Conservation (phyloP, 2,888 invertebrate species). For the Amphipoea lucens region DNA sequence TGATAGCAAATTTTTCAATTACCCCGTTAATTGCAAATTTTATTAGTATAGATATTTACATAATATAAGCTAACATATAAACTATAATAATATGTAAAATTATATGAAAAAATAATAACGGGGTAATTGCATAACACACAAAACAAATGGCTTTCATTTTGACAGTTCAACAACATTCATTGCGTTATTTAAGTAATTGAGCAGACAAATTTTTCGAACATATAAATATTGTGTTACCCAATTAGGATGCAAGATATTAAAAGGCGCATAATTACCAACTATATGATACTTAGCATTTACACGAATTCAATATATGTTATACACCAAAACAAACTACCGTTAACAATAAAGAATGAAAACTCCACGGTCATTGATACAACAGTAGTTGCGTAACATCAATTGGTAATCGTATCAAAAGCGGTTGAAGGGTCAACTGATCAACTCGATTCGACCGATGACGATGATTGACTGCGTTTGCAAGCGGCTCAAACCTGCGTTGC, state of each 20-base stretch:
- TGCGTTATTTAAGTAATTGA: neutral
- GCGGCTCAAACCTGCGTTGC: constrained; percentile 42
- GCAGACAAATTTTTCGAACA: neutral
- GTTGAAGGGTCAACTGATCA: constrained; percentile 61
- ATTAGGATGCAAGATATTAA: neutral
- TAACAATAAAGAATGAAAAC: constrained; percentile 42
- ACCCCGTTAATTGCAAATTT: no score
- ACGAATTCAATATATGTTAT: neutral
- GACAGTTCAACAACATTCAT: no score
- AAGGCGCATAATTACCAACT: neutral
- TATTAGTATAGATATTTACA: no score
- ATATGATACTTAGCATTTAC: neutral
- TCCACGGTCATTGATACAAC: constrained; percentile 41
- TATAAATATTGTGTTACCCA: neutral
- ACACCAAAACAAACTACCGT: constrained; percentile 2
- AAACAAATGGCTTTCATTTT: neutral
- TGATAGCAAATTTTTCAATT: no score
- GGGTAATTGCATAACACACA: neutral
- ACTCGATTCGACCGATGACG: constrained; percentile 35
- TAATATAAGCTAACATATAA: no score
- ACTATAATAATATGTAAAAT: no score
- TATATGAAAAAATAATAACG: neutral
- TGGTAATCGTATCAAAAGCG: constrained; percentile 58
- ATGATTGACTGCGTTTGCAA: constrained; percentile 43
- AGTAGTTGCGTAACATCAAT: constrained; percentile 57